These are phyloP conservation scores for Protula sp. DNA, from an alignment of 2,888 invertebrate genomes.

Conservation along the genomic window DNA sequence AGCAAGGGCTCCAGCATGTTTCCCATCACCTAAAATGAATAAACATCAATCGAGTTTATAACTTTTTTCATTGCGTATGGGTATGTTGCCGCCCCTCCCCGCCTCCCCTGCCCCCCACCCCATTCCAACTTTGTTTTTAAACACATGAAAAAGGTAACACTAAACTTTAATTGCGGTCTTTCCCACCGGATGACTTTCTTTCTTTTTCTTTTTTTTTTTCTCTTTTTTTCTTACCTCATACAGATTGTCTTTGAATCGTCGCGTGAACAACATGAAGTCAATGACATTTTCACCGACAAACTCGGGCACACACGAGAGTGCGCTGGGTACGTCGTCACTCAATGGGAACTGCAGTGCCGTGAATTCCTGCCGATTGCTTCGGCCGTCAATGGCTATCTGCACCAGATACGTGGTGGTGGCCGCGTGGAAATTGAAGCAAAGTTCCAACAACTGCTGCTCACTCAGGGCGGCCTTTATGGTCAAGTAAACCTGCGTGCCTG, in stretches of 20 bases:
- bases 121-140: no score
- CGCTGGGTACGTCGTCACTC: conserved; percentile 31
- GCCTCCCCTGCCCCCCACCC: no score
- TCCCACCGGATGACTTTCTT: no score
- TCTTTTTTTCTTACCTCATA: conserved; percentile 44
- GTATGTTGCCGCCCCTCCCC: no score
- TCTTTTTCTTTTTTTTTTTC: no score
- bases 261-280: conserved; percentile 68
- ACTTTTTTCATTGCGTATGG: neutral
- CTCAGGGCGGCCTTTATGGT: conserved; percentile 63
- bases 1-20: conserved; percentile 50
- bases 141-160: no score
- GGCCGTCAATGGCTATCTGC: conserved; percentile 65
- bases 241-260: conserved; percentile 45
- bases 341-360: conserved; percentile 45
- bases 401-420: conserved; percentile 79
- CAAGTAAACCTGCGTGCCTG: conserved; percentile 47
- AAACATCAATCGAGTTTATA: no score
- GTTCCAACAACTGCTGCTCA: conserved; percentile 68
- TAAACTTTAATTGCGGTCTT: no score
- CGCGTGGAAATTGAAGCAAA: conserved; percentile 71
- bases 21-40: conserved; percentile 34
- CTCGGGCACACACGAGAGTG: conserved; percentile 71
- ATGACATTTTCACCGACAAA: conserved; percentile 82
- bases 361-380: neutral